Conservation (phyloP, 2,888 invertebrate genomes). For the Linhomoeus sp. region DNA sequence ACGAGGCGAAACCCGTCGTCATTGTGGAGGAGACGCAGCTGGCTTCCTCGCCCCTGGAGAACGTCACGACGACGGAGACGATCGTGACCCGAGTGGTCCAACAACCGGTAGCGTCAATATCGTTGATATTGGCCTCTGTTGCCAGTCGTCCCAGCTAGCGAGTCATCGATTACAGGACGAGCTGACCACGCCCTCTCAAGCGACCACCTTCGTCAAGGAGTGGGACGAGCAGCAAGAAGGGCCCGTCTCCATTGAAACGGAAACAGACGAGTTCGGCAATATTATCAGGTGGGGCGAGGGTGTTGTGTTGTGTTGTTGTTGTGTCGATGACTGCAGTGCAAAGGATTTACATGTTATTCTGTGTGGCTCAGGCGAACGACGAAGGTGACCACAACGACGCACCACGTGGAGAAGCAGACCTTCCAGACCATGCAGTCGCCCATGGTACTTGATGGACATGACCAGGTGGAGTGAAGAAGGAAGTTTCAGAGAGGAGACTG, state of each 20-base stretch:
- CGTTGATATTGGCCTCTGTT: no score
- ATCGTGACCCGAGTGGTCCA: no score
- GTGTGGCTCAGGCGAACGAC: not conserved
- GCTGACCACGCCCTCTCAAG: not conserved
- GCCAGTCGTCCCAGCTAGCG: no score
- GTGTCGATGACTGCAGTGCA: no score
- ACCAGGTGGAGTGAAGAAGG: no score
- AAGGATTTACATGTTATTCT: no score
- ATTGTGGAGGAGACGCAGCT: not conserved
- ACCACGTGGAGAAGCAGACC: conserved; percentile 22
- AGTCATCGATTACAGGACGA: no score
- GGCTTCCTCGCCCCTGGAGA: no score
- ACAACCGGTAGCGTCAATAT: no score
- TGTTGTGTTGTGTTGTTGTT: no score
- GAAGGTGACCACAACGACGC: conserved; percentile 6
- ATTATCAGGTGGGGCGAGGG: conserved; percentile 10
- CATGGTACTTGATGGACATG: not conserved
- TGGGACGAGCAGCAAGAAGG: conserved; percentile 34
- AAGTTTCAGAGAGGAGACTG: no score
- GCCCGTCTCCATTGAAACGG: conserved; percentile 6
- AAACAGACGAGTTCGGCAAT: conserved; percentile 20
- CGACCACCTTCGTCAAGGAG: not conserved
- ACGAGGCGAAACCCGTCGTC: not conserved
- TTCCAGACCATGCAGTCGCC: conserved; percentile 23
- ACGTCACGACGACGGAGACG: no score